These are phyloP conservation scores for Pseudochaenichthys georgianus DNA, from an alignment of 2,797 vertebrate species.

Conservation along the genomic window DNA sequence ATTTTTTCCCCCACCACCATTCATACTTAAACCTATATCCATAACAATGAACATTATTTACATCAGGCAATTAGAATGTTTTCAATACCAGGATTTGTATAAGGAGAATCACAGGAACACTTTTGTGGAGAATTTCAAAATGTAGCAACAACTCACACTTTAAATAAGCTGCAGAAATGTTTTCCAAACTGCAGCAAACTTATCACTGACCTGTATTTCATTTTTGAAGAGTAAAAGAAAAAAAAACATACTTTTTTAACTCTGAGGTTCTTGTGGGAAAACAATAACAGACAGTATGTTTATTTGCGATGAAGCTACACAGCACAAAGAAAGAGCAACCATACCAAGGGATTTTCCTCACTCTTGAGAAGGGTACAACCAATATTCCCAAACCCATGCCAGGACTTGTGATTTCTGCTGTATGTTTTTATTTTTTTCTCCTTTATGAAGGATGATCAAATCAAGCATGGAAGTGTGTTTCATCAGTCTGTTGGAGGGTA, in stretches of 20 bases:
- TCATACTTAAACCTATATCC: constrained; percentile 56
- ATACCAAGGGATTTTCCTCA: constrained; percentile 77
- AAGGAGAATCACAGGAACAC: neutral
- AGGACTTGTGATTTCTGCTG: constrained; percentile 76
- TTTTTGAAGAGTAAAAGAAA: constrained; percentile 77
- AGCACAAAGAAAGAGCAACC: constrained; percentile 81
- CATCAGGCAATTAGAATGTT: constrained; percentile 22
- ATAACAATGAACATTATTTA: constrained; percentile 48
- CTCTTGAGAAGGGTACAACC: constrained; percentile 84
- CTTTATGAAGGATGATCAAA: constrained; percentile 83
- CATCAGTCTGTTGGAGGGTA: constrained; percentile 83
- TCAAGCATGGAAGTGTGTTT: constrained; percentile 80
- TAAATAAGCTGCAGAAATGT: constrained; percentile 65
- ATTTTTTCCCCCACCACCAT: neutral
- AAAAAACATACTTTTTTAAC: constrained; percentile 78
- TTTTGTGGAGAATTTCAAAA: constrained; percentile 35
- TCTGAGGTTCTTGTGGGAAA: constrained; percentile 81
- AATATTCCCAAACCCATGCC: constrained; percentile 84
- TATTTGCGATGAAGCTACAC: constrained; percentile 83
- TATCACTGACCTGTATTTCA: constrained; percentile 86
- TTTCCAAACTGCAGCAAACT: constrained; percentile 79
- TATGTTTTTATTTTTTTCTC: constrained; percentile 44
- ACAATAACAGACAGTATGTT: constrained; percentile 86
- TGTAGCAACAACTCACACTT: constrained; percentile 39
- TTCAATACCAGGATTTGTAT: neutral